Conservation (phyloP, 2,797 vertebrate species). For the Gadopsis bispinosus region DNA sequence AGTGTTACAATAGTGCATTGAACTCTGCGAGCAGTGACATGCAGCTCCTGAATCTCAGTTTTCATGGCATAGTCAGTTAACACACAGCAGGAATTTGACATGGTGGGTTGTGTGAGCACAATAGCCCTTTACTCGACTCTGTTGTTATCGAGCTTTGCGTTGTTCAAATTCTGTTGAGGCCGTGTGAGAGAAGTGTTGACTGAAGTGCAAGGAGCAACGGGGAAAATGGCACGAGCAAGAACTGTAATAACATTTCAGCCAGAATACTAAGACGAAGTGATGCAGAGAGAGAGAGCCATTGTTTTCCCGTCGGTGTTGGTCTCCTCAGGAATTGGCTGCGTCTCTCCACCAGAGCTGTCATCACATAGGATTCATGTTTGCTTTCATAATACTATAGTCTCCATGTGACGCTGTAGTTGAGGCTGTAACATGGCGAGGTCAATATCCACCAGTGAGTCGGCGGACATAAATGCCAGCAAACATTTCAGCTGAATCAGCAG, state of each 20-base stretch:
- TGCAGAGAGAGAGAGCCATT: not conserved
- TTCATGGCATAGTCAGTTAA: constrained; percentile 47
- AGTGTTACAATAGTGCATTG: constrained; percentile 47
- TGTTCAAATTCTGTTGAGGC: not conserved
- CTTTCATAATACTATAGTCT: constrained; percentile 53
- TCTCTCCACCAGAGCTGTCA: constrained; percentile 54
- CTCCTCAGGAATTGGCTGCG: constrained; percentile 23
- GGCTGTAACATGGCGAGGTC: constrained; percentile 56
- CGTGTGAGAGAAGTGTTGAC: not conserved
- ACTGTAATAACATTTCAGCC: not conserved
- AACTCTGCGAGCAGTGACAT: constrained; percentile 62
- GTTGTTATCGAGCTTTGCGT: not conserved
- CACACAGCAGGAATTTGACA: constrained; percentile 34
- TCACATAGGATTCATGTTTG: constrained; percentile 63
- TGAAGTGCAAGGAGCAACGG: not conserved
- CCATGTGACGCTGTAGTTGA: constrained; percentile 40
- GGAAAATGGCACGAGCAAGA: not conserved
- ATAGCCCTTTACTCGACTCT: not conserved
- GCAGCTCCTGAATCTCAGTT: constrained; percentile 48
- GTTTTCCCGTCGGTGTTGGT: constrained; percentile 12
- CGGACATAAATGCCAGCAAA: constrained; percentile 19
- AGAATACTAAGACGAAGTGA: not conserved
- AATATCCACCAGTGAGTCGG: constrained; percentile 54
- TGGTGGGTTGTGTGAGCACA: not conserved
- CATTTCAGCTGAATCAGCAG: constrained; percentile 60